Conservation (phyloP, 2,888 invertebrate genomes). For the Schrankia costaestrigalis region DNA sequence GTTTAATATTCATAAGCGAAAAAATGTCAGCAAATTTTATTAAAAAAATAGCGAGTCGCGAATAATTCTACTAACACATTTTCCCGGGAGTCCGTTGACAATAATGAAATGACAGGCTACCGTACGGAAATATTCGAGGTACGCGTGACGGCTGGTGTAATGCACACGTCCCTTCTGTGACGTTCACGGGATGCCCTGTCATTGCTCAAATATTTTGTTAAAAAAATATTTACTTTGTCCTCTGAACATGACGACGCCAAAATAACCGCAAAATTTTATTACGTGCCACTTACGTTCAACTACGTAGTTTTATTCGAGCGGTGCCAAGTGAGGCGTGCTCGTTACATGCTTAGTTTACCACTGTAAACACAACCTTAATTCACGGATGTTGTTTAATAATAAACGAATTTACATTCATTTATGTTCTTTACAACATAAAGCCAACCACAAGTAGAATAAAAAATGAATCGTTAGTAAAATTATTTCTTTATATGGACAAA, state of each 20-base stretch:
- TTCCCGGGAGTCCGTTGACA: slow-evolving; percentile 26
- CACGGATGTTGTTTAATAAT: too few relatives aligned
- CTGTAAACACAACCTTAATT: slow-evolving; percentile 13
- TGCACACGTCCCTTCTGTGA: slow-evolving; percentile 24
- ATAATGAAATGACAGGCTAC: slow-evolving; percentile 36
- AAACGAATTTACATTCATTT: too few relatives aligned
- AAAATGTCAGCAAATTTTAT: too few relatives aligned
- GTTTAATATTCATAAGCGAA: too few relatives aligned
- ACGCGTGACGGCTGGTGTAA: slow-evolving; percentile 24
- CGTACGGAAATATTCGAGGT: slow-evolving; percentile 33
- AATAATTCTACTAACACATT: slow-evolving; percentile 21
- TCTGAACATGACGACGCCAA: slow-evolving; percentile 10
- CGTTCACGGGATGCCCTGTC: slow-evolving; percentile 16
- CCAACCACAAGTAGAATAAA: too few relatives aligned
- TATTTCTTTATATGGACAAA: too few relatives aligned
- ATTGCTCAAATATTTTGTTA: slow-evolving; percentile 36
- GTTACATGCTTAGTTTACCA: slow-evolving; percentile 10
- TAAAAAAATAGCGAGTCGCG: slow-evolving; percentile 6
- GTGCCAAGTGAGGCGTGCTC: slow-evolving; percentile 14
- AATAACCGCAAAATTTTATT: slow-evolving; percentile 26
- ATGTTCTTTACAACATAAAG: too few relatives aligned
- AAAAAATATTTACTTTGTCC: slow-evolving; percentile 34
- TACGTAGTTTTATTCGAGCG: slow-evolving; percentile 10
- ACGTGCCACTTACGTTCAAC: slow-evolving; percentile 8
- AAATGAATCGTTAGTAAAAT: too few relatives aligned